Evolutionary conservation across 1,140 invertebrate genomes (phyloP).

Genomic region (Mya arenaria): DNA sequence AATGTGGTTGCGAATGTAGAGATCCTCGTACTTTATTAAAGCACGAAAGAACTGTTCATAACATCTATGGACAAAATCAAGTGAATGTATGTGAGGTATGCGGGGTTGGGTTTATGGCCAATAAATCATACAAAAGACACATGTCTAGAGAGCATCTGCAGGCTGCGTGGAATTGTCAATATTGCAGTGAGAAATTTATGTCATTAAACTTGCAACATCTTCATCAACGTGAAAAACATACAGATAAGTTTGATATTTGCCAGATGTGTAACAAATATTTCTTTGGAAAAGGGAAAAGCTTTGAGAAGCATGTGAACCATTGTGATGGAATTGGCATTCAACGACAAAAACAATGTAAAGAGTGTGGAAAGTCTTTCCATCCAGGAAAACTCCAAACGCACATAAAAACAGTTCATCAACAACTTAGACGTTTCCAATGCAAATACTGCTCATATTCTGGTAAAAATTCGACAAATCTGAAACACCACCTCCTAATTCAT

Average conservation of each 20-base stretch:
- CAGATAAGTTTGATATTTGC: not conserved
- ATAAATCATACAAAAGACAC: slow-evolving; percentile 4
- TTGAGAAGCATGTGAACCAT: not conserved
- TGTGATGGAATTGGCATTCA: not conserved
- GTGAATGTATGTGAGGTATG: slow-evolving; percentile 22
- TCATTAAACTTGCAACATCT: not conserved
- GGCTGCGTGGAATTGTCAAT: not conserved
- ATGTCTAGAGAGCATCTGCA: slow-evolving; percentile 15
- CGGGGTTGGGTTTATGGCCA: slow-evolving; percentile 7
- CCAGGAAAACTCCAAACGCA: slow-evolving; percentile 3
- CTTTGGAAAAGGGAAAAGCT: not conserved
- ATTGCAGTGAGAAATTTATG: not conserved
- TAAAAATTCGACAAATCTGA: not conserved
- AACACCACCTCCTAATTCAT: slow-evolving; percentile 7
- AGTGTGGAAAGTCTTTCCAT: not conserved
- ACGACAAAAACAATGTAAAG: not conserved
- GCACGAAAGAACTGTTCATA: not conserved
- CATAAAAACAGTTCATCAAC: not conserved
- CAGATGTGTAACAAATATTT: not conserved
- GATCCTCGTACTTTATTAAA: not conserved
- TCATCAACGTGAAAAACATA: not conserved
- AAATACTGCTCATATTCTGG: slow-evolving; percentile 7
- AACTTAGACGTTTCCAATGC: slow-evolving; percentile 22
- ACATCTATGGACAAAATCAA: not conserved
- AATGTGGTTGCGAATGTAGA: not conserved